These are phyloP conservation scores for Pseudolaguvia tuberculata DNA, from an alignment of 2,113 vertebrate genomes.

Conservation along the genomic window DNA sequence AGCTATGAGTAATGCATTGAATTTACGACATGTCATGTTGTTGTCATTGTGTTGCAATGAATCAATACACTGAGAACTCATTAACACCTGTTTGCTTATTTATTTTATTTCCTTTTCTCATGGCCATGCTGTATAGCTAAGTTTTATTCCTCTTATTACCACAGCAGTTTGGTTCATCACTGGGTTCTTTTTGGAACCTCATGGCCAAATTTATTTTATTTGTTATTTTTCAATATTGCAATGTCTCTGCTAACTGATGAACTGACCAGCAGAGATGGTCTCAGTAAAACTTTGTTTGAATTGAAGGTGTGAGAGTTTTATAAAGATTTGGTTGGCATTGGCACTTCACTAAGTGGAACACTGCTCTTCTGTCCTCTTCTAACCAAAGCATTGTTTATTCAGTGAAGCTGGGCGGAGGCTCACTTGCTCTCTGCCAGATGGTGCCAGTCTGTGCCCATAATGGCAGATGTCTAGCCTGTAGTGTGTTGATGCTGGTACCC, in stretches of 20 bases:
- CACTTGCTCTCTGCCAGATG: slow-evolving; percentile 52
- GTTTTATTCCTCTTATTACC: too few relatives aligned
- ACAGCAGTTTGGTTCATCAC: too few relatives aligned
- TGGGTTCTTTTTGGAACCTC: background rate
- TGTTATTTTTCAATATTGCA: background rate
- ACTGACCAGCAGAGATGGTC: background rate
- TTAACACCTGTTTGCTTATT: too few relatives aligned
- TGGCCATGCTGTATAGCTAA: too few relatives aligned
- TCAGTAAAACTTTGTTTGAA: background rate
- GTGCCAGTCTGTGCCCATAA: slow-evolving; percentile 50
- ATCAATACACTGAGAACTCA: too few relatives aligned
- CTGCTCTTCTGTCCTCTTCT: slow-evolving; percentile 4
- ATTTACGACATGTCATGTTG: too few relatives aligned
- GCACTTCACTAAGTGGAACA: slow-evolving; percentile 17
- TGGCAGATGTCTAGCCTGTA: slow-evolving; percentile 48
- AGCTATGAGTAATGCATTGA: background rate
- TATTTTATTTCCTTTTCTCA: too few relatives aligned
- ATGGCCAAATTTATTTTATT: background rate
- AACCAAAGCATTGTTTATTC: slow-evolving; percentile 35
- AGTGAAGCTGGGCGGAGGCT: background rate
- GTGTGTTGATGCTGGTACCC: slow-evolving; percentile 32
- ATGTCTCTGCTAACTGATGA: background rate
- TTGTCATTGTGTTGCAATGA: background rate
- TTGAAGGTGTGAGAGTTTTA: slow-evolving; percentile 13
- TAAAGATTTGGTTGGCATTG: slow-evolving; percentile 9